Base-by-base conservation (phyloP, 1,140 invertebrate species). In the Tetragnatha versicolor region DNA sequence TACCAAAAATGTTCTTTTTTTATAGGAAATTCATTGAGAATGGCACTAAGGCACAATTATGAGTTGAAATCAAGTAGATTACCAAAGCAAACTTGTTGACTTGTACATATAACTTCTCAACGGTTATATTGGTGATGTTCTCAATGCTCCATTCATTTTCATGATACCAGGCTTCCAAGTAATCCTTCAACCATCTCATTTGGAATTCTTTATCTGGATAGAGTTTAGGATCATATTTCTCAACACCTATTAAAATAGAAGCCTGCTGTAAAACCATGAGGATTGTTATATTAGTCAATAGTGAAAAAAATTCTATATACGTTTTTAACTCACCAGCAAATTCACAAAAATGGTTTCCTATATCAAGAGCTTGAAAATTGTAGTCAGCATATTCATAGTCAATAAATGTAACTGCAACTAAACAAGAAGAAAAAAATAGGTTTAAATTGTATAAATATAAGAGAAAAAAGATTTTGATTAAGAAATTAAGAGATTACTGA, bases 301-400 rank as follows among this genome's bases (percentile, higher is more conserved):
- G n/a, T n/a, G n/a, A n/a, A 49, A 63, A 33, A n/a, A 45, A 29
- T 29, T 29, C 12, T 9, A 42, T 6, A 14, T 37, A 27, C 39
- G 42, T 25, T 39, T 9, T 14, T 5, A 7, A 68, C 87, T 89
- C 89, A 93, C 97, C 97, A 83, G 93, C 94, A 90, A 95, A 98
- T 90, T 99, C 97, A 83, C 92, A 92, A 88, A 99, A 99, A 88
- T 99, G 97, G 89, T 99, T 98, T 17, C 92, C 97, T 85, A 99
- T 97, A 87, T 99, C 98, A 87, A 90, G 98, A 1, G 95, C 93
- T 86, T 97, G 94, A 87, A 94, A 97, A 87, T 99, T 99, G 82
- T 92, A 92, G 77, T 90, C 92, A 7, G 94, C 93, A 87, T 99
- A 99, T 86, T 99, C 98, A 87, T 95, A 99, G 87, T 99, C 98